phyloP scores from a whole-genome alignment of 2,113 vertebrate species.

The Clarias batrachus region DNA sequence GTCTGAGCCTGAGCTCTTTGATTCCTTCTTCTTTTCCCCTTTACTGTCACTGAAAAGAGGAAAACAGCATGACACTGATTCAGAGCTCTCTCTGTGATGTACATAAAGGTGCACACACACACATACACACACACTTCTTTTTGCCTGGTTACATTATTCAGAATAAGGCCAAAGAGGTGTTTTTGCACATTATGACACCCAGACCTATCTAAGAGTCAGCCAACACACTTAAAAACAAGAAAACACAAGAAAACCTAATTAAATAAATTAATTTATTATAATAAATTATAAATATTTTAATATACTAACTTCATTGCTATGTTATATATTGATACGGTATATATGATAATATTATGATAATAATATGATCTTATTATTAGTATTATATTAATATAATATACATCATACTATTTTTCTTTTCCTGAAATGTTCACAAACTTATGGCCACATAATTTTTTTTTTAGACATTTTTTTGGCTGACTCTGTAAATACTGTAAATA shows the following conservation, averaged over 20 bases:
- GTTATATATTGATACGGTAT: no score
- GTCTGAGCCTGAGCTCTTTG: constrained; percentile 72
- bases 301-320: neutral
- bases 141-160: neutral
- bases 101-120: neutral
- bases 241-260: no score
- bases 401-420: no score
- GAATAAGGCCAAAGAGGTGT: neutral
- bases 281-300: neutral
- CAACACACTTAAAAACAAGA: no score
- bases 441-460: no score
- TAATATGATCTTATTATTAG: no score
- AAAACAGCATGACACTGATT: constrained; percentile 15
- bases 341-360: no score
- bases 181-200: neutral
- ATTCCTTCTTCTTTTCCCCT: constrained; percentile 81
- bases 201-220: neutral
- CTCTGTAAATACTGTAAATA: no score
- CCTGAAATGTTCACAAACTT: no score
- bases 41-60: constrained; percentile 77
- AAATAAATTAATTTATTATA: no score
- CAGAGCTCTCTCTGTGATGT: constrained; percentile 2
- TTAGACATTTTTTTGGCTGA: no score
- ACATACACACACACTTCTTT: neutral
- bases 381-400: no score